Evolutionary conservation across 2,797 vertebrate species (phyloP), one percentile per base, ranked within the genome.

Genomic region (Manis crassicaudata): DNA sequence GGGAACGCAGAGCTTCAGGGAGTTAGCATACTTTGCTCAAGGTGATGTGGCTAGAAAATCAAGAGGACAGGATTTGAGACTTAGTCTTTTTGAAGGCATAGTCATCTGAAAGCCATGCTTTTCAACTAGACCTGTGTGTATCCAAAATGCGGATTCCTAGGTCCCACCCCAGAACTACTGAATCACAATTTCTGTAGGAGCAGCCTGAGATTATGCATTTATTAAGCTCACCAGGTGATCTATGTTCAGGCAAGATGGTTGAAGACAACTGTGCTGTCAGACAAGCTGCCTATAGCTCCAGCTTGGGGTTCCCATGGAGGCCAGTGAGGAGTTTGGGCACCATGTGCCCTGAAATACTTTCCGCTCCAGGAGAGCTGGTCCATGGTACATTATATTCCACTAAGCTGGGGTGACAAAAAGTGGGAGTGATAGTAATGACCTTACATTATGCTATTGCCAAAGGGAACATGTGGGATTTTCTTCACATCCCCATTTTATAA

Each of bases 391-490:
- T 27, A 25, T 40, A 52, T 21, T 40, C 35, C 58, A 23, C 7
- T 12, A 68, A 73, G 11, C 37, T n/a, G 16, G 0, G 43, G 52
- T 21, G 63, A 75, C 73, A 68, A 88, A 65, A 83, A 17, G 23
- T 77, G 43, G 77, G 67, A 88, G 25, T 62, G 40, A 58, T 58
- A 85, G 46, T 32, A 37, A n/a, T 25, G 81, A 43, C 81, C 37
- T 90, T 25, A 25, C 7, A 37, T 77, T 67, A 25, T 54, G 12
- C 88, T 43, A 50, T 72, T 83, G 29, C 88, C 86, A 90, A 92
- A 96, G 50, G 79, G n/a, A 62, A n/a, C 60, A 40, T 37, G 20
- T 68, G 56, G 58, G 7, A 92, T 86, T 90, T 88, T 73, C 81
- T 85, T 70, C 52, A 77, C 1, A 1, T 73, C 40, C 54, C 37